Percentiles rank a stretch among this genome's conserved stretches.
Evolutionary conservation across 30 jellyfish, hydroid and myxozoan genomes (phyloP).

Genomic region (Turritopsis dohrnii): DNA sequence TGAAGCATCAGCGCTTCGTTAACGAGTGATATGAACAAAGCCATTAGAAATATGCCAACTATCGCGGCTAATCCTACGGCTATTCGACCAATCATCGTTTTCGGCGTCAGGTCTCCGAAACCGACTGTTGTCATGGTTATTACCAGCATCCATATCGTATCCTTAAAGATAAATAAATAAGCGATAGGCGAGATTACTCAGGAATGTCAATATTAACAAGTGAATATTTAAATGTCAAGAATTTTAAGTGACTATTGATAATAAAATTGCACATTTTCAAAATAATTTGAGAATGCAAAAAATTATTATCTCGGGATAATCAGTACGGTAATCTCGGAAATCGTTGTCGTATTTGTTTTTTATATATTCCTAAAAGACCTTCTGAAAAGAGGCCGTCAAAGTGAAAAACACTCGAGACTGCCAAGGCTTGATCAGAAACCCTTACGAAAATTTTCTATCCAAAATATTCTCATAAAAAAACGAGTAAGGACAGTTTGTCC

Average conservation of each 20-base stretch:
- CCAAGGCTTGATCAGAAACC: no score
- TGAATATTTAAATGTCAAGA: neutral
- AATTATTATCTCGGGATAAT: neutral
- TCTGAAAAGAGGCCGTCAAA: no score
- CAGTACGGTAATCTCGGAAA: neutral
- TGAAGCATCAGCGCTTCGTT: slow-evolving; percentile 72
- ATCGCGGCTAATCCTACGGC: slow-evolving; percentile 64
- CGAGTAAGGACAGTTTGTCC: no score
- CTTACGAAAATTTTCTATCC: no score
- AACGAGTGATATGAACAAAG: slow-evolving; percentile 72
- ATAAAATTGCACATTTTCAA: neutral
- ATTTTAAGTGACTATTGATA: neutral
- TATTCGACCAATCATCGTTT: slow-evolving; percentile 52
- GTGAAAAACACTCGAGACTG: no score
- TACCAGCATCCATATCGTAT: slow-evolving; percentile 83
- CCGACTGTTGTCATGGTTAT: slow-evolving; percentile 95
- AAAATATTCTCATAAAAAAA: no score
- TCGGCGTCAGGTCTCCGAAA: slow-evolving; percentile 75
- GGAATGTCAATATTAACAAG: neutral
- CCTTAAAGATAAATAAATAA: slow-evolving; percentile 29
- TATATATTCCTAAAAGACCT: no score
- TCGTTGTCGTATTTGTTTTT: neutral
- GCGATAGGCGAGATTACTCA: neutral
- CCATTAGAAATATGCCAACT: slow-evolving; percentile 84
- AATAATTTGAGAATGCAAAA: neutral